Conservation (phyloP, 2,797 vertebrate species). For the Phrynocephalus forsythii region DNA sequence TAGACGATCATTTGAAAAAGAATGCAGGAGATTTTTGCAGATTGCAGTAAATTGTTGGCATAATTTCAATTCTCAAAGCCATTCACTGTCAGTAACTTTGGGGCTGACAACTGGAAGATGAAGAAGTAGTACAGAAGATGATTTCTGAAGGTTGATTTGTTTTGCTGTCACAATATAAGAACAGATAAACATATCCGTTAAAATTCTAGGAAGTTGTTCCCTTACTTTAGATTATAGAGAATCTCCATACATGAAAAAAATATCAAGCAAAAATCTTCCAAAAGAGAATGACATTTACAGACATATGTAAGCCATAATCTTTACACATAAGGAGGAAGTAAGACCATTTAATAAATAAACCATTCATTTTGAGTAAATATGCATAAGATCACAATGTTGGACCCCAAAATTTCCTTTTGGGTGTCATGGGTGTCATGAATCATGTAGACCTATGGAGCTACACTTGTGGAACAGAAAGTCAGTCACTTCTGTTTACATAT, state of each 20-base stretch:
- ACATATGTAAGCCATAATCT: background rate
- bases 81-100: background rate
- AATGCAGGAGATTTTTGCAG: background rate
- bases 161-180: background rate
- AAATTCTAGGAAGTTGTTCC: background rate
- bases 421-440: background rate
- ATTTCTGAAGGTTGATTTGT: background rate
- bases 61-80: background rate
- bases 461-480: background rate
- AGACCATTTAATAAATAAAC: background rate
- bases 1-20: background rate
- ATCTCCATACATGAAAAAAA: background rate
- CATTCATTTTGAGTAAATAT: background rate
- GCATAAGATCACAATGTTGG: background rate
- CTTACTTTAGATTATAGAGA: background rate
- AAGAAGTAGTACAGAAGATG: rapidly evolving
- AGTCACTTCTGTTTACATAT: background rate
- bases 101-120: background rate
- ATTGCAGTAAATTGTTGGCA: background rate
- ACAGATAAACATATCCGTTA: background rate
- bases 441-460: background rate
- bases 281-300: background rate
- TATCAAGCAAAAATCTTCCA: background rate
- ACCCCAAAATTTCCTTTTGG: background rate
- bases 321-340: background rate